Evolutionary conservation across 1,140 invertebrate genomes (phyloP), one percentile per base, ranked within the genome.

Genomic region (Oryctes rhinoceros): DNA sequence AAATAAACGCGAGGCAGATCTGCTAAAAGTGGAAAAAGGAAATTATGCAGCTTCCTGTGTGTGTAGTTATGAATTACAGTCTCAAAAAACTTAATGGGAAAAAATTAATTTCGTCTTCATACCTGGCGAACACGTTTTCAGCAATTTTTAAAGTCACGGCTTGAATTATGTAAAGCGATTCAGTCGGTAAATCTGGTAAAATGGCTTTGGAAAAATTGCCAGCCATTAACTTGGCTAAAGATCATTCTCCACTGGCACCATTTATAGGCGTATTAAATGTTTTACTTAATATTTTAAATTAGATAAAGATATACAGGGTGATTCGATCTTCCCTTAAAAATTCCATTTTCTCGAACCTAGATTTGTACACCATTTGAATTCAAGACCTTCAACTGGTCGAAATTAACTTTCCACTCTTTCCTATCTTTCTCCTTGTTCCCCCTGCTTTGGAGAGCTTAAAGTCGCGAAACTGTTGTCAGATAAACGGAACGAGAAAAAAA

Each of bases 361-460:
- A 82, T 80, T 82, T 82, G 81, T 79, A 74, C 67, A 77, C 78
- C 71, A 80, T 80, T 82, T 82, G 67, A 78, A 82, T 82, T 80
- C 79, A 80, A 78, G 75, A 76, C 79, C 77, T n/a, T 67, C 75
- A 76, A 44, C 47, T 76, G 62, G 80, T 80, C 81, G 79, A 82
- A 82, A 82, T 82, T 82, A 81, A 82, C 81, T 82, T 80, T 80
- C 53, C 53, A 62, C 15, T 62, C 13, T 15, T 20, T 20, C 53
- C 7, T 15, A 7, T 7, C 5, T 44, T 44, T 44, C 9, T 4
- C 39, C 39, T 10, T 44, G 5, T 5, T 44, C 39, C 39, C 79
- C 59, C 75, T 47, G 10, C 6, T 71, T 4, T 13, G 18, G 20
- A 4, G n/a, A 53, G 49, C n/a, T 35, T 76, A 76, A 37, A 78